These are phyloP conservation scores for Parambassis ranga DNA, from an alignment of 2,797 vertebrate genomes.

Conservation along the genomic window DNA sequence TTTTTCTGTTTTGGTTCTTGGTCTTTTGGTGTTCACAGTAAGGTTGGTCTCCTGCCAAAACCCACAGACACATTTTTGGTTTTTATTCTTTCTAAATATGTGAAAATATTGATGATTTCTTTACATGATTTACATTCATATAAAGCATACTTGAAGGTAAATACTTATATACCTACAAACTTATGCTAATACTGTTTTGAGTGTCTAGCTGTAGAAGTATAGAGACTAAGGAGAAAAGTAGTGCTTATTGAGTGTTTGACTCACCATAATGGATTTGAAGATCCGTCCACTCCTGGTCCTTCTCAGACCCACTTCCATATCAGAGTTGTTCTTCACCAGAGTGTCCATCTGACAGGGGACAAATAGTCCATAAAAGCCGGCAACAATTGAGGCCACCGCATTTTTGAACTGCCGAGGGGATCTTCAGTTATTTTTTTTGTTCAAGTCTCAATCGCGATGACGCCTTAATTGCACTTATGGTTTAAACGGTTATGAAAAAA, in stretches of 20 bases:
- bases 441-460: no score
- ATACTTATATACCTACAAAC: no score
- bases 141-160: no score
- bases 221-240: neutral
- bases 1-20: neutral
- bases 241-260: slow-evolving; percentile 8
- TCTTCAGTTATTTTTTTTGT: neutral
- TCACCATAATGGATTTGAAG: slow-evolving; percentile 60
- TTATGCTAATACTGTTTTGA: neutral
- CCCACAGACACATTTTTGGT: neutral
- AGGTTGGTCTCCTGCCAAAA: slow-evolving; percentile 24
- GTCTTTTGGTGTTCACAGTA: slow-evolving; percentile 7
- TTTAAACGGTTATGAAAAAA: neutral
- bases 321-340: slow-evolving; percentile 75
- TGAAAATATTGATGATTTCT: no score
- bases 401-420: neutral
- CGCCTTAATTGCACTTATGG: neutral
- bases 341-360: slow-evolving; percentile 67
- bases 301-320: slow-evolving; percentile 74
- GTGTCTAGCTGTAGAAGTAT: neutral
- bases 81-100: no score
- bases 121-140: no score
- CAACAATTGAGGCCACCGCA: neutral
- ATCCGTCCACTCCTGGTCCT: slow-evolving; percentile 88
- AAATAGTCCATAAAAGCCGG: slow-evolving; percentile 35